phyloP scores from a whole-genome alignment of 2,888 invertebrate genomes.

The Plagodis dolabraria region DNA sequence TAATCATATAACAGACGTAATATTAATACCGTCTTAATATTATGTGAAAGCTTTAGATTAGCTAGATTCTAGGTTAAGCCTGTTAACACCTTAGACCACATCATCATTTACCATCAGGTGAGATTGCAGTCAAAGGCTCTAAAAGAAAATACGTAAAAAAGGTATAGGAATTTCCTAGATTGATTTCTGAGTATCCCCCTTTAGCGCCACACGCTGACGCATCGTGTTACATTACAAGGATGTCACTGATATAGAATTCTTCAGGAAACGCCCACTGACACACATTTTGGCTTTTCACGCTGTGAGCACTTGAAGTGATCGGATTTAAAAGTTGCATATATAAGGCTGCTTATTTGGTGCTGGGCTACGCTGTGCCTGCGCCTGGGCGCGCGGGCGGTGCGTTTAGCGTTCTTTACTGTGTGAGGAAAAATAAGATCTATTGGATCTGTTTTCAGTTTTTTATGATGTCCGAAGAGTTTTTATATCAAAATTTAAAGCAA shows the following conservation, averaged over 20 bases:
- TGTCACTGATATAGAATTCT: slow-evolving; percentile 29
- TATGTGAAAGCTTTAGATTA: neutral
- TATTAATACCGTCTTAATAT: too few relatives aligned
- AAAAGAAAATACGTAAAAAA: too few relatives aligned
- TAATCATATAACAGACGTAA: too few relatives aligned
- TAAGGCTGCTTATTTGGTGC: neutral
- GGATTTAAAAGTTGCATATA: slow-evolving; percentile 11
- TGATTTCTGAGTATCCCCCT: slow-evolving; percentile 20
- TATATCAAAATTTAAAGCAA: too few relatives aligned
- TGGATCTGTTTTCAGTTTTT: too few relatives aligned
- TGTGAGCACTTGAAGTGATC: slow-evolving; percentile 20
- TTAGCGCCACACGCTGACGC: neutral
- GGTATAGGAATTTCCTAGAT: too few relatives aligned
- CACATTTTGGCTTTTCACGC: slow-evolving; percentile 20
- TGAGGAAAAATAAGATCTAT: neutral
- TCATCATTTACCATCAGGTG: too few relatives aligned
- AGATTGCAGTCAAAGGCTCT: too few relatives aligned
- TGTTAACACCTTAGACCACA: too few relatives aligned
- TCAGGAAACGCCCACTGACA: slow-evolving; percentile 34
- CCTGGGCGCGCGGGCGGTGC: neutral
- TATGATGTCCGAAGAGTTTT: too few relatives aligned
- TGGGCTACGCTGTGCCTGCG: too few relatives aligned
- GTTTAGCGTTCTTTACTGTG: neutral
- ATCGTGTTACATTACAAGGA: slow-evolving; percentile 17
- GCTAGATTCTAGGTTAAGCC: too few relatives aligned